Evolutionary conservation across 2,888 invertebrate genomes (phyloP).

Genomic region (Tinea pellionella): DNA sequence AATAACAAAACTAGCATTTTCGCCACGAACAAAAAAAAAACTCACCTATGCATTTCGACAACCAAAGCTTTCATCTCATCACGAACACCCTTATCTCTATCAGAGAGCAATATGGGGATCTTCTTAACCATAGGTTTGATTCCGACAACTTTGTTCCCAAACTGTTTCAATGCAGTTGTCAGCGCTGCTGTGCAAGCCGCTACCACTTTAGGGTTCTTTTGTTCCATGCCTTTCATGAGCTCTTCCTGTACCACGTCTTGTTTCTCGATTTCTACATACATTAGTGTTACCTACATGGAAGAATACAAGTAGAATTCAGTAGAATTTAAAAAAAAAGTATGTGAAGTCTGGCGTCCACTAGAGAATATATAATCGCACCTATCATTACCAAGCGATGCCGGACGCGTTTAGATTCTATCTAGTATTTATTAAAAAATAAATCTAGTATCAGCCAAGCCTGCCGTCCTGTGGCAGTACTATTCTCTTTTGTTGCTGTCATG

Average conservation of each 20-base stretch:
- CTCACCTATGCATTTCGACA: conserved; percentile 88
- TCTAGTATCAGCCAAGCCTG: too few relatives aligned
- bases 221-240: conserved; percentile 91
- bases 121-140: conserved; percentile 92
- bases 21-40: too few relatives aligned
- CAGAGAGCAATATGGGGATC: conserved; percentile 84
- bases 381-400: too few relatives aligned
- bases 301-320: background rate
- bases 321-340: too few relatives aligned
- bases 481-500: too few relatives aligned
- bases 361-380: too few relatives aligned
- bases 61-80: conserved; percentile 92
- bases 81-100: conserved; percentile 90
- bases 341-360: too few relatives aligned
- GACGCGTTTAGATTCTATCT: too few relatives aligned
- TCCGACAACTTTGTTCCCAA: conserved; percentile 91
- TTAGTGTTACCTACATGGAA: conserved; percentile 83
- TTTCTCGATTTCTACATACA: conserved; percentile 97
- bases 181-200: conserved; percentile 83
- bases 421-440: too few relatives aligned
- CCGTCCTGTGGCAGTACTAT: too few relatives aligned
- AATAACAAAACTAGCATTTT: too few relatives aligned
- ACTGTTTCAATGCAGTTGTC: conserved; percentile 84
- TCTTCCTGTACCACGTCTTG: conserved; percentile 91
- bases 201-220: conserved; percentile 96